Percentiles rank a stretch among this genome's conserved stretches.
Conservation (phyloP, 2,113 vertebrate genomes). For the Struthidea cinerea region DNA sequence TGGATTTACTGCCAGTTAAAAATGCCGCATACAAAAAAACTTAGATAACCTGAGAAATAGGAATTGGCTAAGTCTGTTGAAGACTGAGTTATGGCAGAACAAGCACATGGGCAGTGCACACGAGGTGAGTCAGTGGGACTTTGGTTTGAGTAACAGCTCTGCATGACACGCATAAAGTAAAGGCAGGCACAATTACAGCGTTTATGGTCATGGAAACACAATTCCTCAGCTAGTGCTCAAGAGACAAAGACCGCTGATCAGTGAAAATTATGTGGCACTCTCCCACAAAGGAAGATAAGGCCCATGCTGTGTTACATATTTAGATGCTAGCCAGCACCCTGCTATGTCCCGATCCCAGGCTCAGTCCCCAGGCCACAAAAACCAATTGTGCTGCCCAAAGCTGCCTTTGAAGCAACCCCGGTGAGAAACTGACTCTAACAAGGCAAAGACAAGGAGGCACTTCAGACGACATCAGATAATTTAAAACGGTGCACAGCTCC, state of each 20-base stretch:
- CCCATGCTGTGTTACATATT: background rate
- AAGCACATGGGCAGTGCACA: background rate
- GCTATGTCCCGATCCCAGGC: background rate
- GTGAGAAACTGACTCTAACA: background rate
- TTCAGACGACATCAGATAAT: constrained; percentile 15
- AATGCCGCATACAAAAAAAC: background rate
- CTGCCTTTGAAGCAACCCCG: background rate
- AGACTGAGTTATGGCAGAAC: background rate
- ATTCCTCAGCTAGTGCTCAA: background rate
- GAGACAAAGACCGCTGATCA: background rate
- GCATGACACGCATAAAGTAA: background rate
- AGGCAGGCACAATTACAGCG: background rate
- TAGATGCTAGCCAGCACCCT: background rate
- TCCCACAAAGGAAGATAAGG: background rate
- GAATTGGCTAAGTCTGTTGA: background rate
- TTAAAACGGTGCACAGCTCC: background rate
- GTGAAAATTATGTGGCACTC: background rate
- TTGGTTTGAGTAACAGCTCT: constrained; percentile 5
- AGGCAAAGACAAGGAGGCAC: constrained; percentile 14
- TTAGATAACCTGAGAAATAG: background rate
- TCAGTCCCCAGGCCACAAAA: background rate
- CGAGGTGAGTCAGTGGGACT: background rate
- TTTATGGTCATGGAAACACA: background rate
- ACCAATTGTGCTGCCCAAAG: background rate
- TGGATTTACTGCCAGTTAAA: background rate